These are phyloP conservation scores for Malurus alboscapulatus DNA, from an alignment of 2,113 vertebrate species.

Conservation along the genomic window DNA sequence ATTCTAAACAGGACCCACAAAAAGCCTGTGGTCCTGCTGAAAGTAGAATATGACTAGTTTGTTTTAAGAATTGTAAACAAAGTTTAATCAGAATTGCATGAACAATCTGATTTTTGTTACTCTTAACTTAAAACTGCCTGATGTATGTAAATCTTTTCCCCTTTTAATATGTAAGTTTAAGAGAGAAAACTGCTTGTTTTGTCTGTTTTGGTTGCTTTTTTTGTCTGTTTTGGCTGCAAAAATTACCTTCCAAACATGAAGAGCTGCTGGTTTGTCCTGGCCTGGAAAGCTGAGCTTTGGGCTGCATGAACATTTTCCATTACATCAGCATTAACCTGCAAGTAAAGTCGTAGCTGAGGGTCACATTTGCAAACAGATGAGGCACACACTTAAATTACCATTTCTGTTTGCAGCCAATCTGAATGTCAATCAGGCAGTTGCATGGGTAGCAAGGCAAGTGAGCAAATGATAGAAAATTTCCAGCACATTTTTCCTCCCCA, in stretches of 20 bases:
- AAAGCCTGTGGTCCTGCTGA: neutral
- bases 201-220: neutral
- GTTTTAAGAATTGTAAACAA: neutral
- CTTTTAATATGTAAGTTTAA: neutral
- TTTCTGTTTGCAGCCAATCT: neutral
- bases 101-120: neutral
- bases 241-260: neutral
- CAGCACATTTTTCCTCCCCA: neutral
- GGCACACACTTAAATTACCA: neutral
- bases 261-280: neutral
- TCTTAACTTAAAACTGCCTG: neutral
- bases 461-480: neutral
- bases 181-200: neutral
- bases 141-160: neutral
- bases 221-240: neutral
- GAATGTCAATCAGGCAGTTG: neutral
- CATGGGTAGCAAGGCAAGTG: neutral
- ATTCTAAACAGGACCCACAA: neutral
- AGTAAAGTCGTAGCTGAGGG: neutral
- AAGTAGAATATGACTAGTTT: neutral
- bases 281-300: neutral
- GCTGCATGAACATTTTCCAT: neutral
- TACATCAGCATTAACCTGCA: neutral
- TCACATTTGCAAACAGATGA: neutral
- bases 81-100: neutral